Base-by-base conservation (phyloP, 2,113 vertebrate genomes). In the Orientallactaga bullata region DNA sequence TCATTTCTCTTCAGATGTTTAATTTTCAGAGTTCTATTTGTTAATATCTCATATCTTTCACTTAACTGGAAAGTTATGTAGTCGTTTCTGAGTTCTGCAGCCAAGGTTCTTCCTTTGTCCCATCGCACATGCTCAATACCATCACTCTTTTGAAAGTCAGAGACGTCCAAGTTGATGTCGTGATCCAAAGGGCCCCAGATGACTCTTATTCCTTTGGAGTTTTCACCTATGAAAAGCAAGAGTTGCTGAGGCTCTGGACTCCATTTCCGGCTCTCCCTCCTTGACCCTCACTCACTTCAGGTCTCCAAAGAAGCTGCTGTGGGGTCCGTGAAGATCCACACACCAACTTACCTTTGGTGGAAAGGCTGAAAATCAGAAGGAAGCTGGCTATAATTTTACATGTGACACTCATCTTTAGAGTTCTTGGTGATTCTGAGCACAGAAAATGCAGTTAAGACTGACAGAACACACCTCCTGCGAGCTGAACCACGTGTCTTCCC, bases 21-120 rank as follows among this genome's bases (percentile, higher is more conserved):
- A 30, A 97, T 96, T 79, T 58, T 78, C 94, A 97, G 84, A 72
- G 69, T 85, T 69, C 89, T 95, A 2, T 93, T 93, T 13, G 0
- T 0, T 1, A 93, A 42, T 7, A 96, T 0, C 1, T 71, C 12
- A 0, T 95, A 97, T 1, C 0, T 30, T 7, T 4, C 6, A 0
- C 28, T 6, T 0, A 0, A 0, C 2, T 0, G 0, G 1, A 0
- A 0, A 7, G 0, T 0, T 0, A 0, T 0, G 0, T 0, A 23
- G 6, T 6, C 3, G 9, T 0, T 5, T 32, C 5, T 30, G 9
- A 61, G 3, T 2, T 24, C 42, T 0, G 42, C 66, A 1, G 95
- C 32, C 74, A 7, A 61, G 11, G 0, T 4, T 0, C 1, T 0
- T 18, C 2, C 10, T 37, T 6, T 90, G 0, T 37, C 4, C 96